Base-by-base conservation (phyloP, 2,797 vertebrate species). In the Remorina albescens region DNA sequence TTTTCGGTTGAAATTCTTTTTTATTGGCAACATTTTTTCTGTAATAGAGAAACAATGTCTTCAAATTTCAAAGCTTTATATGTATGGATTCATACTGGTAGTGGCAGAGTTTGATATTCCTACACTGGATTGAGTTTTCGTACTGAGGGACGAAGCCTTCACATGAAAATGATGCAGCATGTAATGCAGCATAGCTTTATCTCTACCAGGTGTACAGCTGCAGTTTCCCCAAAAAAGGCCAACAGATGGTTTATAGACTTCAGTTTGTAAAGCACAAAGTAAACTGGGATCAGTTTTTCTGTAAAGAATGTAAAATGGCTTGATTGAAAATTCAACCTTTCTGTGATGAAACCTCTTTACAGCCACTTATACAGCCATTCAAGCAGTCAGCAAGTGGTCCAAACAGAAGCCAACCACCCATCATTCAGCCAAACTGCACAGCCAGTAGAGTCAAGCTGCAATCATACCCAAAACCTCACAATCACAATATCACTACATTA, bases 401-500 rank as follows among this genome's bases (percentile, higher is more conserved):
- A 23, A 51, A 44, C 41, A 32, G 21, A 50, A 54, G 37, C 56
- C 47, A 65, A 49, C 41, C 42, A 13, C 58, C 47, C 54, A 15
- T 6, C 47, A 47, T 11, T 39, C 46, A n/a, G 53, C 19, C 58
- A 50, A 34, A 55, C 54, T 32, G 47, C 34, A 28, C 50, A 79
- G 30, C 51, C 60, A 71, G 67, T 37, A 19, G 32, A 54, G 37
- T 56, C 2, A 0, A 44, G 34, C 21, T 46, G 63, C 46, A 67
- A 67, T 67, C 46, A 59, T 9, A 53, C 42, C 49, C 30, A 15
- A 5, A 44, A 61, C 66, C 36, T 11, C 36, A 36, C 11, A 9
- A 36, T 8, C 58, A 66, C 59, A 66, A 39, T 44, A 58, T 47
- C 16, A 2, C 30, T 53, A 41, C 41, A 74, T 65, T 68, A 55